Evolutionary conservation across 1,140 invertebrate species (phyloP), one percentile per base, ranked within the genome.

Genomic region (Megalonaias nervosa): DNA sequence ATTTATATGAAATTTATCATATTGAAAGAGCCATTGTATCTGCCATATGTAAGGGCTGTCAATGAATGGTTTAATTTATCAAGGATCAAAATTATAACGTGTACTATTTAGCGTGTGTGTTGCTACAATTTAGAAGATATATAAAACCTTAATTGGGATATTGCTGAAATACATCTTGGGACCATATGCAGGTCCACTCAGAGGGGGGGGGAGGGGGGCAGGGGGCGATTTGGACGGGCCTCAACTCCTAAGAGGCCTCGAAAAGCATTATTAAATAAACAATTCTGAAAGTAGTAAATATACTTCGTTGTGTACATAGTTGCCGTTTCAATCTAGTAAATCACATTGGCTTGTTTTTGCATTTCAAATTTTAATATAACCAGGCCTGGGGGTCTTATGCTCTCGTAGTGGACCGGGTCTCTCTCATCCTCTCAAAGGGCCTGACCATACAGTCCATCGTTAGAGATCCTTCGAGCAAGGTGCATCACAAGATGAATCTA

Each of bases 11-110:
- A 26, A 38, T 1, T 38, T 38, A 38, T 38, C 9, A 38, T 5
- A 9, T 6, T 38, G 38, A 38, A 38, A 38, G 38, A 38, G 38
- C 4, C 4, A 64, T 79, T 15, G 81, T 81, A 19, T 74, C 80
- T n/a, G 80, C 80, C 5, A 72, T 55, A 48, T 6, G 23, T 69
- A 79, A 21, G 67, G 59, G 12, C 6, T 76, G 11, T 64, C 60
- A 6, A 67, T 82, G 31, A 82, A 82, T 75, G 81, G 78, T 56
- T 1, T 56, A 15, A 68, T 87, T 38, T 55, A 81, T 19, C 31
- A 48, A 21, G 87, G 87, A 1, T 90, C 91, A 21, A 86, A 86
- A 71, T 61, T 92, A 0, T 90, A 92, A 84, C 84, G 61, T 65
- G 70, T 75, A 23, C 57, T 86, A 17, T 72, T 81, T 62, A 71